phyloP scores from a whole-genome alignment of 2,113 vertebrate genomes.

The Chiloscyllium plagiosum region DNA sequence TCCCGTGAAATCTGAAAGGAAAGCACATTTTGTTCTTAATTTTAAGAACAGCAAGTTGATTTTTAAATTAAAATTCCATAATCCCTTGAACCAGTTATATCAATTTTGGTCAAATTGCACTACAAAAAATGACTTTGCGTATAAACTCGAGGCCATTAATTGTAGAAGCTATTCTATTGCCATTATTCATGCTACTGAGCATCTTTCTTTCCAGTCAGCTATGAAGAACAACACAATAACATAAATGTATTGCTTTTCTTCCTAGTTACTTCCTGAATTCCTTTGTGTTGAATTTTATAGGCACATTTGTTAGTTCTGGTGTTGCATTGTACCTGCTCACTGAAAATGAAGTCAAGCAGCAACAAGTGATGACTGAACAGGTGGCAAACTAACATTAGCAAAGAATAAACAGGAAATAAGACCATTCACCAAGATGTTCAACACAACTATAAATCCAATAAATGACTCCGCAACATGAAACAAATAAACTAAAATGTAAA shows the following conservation, averaged over 20 bases:
- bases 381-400: neutral
- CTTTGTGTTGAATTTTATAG: neutral
- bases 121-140: neutral
- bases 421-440: neutral
- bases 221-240: neutral
- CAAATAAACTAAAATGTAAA: neutral
- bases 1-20: too few relatives aligned
- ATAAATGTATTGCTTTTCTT: neutral
- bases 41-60: neutral
- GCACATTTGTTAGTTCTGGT: neutral
- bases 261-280: neutral
- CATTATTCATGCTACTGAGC: neutral
- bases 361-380: neutral
- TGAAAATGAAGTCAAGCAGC: neutral
- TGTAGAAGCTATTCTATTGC: neutral
- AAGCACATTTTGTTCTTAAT: too few relatives aligned
- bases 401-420: neutral
- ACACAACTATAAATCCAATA: neutral
- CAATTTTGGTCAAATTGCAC: neutral
- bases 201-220: neutral
- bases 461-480: neutral
- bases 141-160: neutral
- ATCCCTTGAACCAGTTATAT: neutral
- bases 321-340: neutral
- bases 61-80: neutral